Evolutionary conservation across 2,888 invertebrate species (phyloP), one percentile per base, ranked within the genome.

Genomic region (Perizoma flavofasciatum): DNA sequence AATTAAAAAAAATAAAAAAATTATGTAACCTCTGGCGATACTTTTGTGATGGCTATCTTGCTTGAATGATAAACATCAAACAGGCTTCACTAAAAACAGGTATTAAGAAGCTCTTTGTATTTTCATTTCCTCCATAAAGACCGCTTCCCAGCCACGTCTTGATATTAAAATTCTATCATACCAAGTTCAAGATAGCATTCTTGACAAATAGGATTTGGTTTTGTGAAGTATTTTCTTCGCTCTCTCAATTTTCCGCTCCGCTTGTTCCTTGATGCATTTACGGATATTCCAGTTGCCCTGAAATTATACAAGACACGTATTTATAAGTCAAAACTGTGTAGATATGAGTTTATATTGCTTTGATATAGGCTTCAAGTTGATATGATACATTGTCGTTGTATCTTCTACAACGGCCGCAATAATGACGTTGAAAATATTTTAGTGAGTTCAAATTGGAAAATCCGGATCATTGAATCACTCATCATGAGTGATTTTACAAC

Each of bases 231-330:
- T 58, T 55, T 58, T 58, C 54, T 62, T 40, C 47, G 50, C 47
- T 57, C 50, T 49, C 49, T 53, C 48, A 60, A 61, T 66, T 67
- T 66, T 64, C 59, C 69, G 66, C 67, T 66, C 55, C 64, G 67
- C 66, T 67, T 61, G 58, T 55, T 37, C 37, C 65, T n/a, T 61
- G 55, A 57, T 61, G 61, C 63, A 64, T 61, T 57, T 57, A 49
- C 57, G 48, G 48, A 60, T 61, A 40, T 59, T 63, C 49, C 45
- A 52, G 39, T 57, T 65, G 45, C 55, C 43, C 55, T 55, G 58
- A 60, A 61, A 65, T 63, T 59, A 64, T 64, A 65, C 59, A 61
- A 63, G 40, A 59, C 47, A 54, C 37, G 22, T 47, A 61, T 49
- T 49, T 52, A 52, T 60, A 39, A 34, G 44, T 48, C 37, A 55